A percentile compares a stretch with the other conserved stretches of the same genome.
Evolutionary conservation across 2,797 vertebrate genomes (phyloP).

Genomic region (Paedocypris micromegethes): DNA sequence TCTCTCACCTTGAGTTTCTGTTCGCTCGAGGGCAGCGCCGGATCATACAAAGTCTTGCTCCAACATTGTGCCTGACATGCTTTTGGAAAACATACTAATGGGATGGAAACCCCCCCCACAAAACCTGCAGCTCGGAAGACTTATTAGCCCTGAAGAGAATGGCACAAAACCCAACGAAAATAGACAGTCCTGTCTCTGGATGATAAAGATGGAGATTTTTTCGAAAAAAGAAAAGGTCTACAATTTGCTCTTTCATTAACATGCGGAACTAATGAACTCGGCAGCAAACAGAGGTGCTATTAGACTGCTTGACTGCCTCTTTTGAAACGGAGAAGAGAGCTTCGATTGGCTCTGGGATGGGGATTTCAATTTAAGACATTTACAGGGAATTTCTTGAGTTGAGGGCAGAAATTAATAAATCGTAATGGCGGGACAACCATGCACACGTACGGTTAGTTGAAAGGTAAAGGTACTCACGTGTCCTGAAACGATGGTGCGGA

Average conservation of each 20-base stretch:
- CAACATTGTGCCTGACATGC: slow-evolving; percentile 33
- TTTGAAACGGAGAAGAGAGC: slow-evolving; percentile 51
- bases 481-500: slow-evolving; percentile 70
- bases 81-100: slow-evolving; percentile 14
- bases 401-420: too few species aligned
- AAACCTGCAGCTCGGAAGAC: slow-evolving; percentile 11
- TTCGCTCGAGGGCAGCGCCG: slow-evolving; percentile 7
- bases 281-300: slow-evolving; percentile 58
- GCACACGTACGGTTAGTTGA: slow-evolving; percentile 7
- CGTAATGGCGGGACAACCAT: neutral
- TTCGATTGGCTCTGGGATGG: slow-evolving; percentile 4
- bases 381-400: too few species aligned
- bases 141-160: slow-evolving; percentile 17
- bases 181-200: slow-evolving; percentile 19
- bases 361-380: neutral
- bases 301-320: slow-evolving; percentile 60
- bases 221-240: neutral
- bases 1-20: slow-evolving; percentile 41
- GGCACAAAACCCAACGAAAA: slow-evolving; percentile 5
- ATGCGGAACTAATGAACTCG: slow-evolving; percentile 62
- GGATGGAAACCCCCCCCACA: neutral
- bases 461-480: slow-evolving; percentile 61
- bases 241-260: slow-evolving; percentile 60
- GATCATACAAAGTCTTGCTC: slow-evolving; percentile 23
- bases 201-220: slow-evolving; percentile 22